A percentile compares a stretch with the other conserved stretches of the same genome.
Evolutionary conservation across 2,888 invertebrate species (phyloP).

Genomic region (Parelbella ahira): DNA sequence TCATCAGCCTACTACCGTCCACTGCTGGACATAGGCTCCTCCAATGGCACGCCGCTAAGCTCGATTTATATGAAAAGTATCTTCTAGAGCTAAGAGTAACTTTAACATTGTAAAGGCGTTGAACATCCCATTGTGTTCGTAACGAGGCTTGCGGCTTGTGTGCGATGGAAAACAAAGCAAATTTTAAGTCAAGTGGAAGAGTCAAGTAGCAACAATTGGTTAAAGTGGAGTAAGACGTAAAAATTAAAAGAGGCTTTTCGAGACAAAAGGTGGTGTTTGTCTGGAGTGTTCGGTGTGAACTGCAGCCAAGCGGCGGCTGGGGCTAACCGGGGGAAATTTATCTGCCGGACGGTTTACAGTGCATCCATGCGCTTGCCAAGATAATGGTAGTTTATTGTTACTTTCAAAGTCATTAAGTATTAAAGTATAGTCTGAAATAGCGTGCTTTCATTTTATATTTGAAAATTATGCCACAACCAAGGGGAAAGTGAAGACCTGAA

Average conservation of each 20-base stretch:
- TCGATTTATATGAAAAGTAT: no score
- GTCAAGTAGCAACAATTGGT: slow-evolving; percentile 54
- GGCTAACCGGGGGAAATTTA: slow-evolving; percentile 52
- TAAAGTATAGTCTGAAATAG: no score
- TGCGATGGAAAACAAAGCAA: slow-evolving; percentile 24
- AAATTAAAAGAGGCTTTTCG: slow-evolving; percentile 44
- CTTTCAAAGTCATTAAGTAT: neutral
- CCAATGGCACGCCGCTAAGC: no score
- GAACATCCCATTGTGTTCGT: slow-evolving; percentile 17
- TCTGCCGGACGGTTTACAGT: slow-evolving; percentile 31
- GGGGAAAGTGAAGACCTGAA: no score
- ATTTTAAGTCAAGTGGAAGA: slow-evolving; percentile 24
- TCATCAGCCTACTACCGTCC: no score
- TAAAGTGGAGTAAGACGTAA: slow-evolving; percentile 43
- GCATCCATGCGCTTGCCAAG: slow-evolving; percentile 29
- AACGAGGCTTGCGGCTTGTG: slow-evolving; percentile 24
- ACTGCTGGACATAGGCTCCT: no score
- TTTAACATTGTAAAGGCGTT: neutral
- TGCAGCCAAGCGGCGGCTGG: slow-evolving; percentile 49
- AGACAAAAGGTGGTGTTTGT: slow-evolving; percentile 43
- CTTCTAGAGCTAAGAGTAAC: no score
- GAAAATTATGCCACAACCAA: no score
- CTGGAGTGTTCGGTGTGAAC: slow-evolving; percentile 53
- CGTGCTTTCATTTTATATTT: no score
- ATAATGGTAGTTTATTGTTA: neutral